phyloP scores from a whole-genome alignment of 2,888 invertebrate genomes.

The Torymus tubicola region DNA sequence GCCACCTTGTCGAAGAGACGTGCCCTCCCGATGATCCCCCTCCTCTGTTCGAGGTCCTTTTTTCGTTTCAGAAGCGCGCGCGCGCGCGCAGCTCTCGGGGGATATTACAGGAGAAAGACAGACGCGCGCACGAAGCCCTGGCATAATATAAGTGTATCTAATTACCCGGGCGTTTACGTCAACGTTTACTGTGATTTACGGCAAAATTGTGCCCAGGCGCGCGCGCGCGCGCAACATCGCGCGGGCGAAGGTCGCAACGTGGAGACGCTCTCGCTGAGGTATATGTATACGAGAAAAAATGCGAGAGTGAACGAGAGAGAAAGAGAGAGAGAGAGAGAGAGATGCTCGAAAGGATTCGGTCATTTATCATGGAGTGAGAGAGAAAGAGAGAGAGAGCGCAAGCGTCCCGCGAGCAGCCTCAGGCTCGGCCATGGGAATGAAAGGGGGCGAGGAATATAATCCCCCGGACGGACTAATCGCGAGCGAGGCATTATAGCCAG shows the following conservation, averaged over 20 bases:
- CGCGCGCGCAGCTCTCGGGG: background rate
- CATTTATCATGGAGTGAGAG: conserved; percentile 71
- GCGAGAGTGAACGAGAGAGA: conserved; percentile 31
- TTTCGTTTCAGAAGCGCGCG: background rate
- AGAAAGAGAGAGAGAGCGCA: conserved; percentile 56
- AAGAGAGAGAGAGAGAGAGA: conserved; percentile 53
- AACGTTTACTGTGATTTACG: conserved; percentile 76
- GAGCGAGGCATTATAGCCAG: conserved; percentile 51
- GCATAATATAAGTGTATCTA: conserved; percentile 72
- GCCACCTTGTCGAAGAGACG: no score
- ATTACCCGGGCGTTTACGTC: conserved; percentile 75
- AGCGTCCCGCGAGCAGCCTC: conserved; percentile 66
- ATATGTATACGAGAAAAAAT: conserved; percentile 31
- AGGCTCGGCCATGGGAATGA: conserved; percentile 67
- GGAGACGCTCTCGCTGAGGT: conserved; percentile 26
- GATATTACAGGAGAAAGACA: background rate
- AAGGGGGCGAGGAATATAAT: conserved; percentile 72
- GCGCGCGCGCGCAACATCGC: conserved; percentile 67
- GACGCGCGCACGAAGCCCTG: background rate
- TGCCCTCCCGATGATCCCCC: background rate
- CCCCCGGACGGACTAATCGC: conserved; percentile 74
- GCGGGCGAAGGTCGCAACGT: conserved; percentile 56
- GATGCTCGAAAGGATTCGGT: conserved; percentile 66
- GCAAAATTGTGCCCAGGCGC: conserved; percentile 70
- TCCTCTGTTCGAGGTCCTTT: background rate